Conservation (phyloP, 2,888 invertebrate species). For the Ptychoptera contaminata region DNA sequence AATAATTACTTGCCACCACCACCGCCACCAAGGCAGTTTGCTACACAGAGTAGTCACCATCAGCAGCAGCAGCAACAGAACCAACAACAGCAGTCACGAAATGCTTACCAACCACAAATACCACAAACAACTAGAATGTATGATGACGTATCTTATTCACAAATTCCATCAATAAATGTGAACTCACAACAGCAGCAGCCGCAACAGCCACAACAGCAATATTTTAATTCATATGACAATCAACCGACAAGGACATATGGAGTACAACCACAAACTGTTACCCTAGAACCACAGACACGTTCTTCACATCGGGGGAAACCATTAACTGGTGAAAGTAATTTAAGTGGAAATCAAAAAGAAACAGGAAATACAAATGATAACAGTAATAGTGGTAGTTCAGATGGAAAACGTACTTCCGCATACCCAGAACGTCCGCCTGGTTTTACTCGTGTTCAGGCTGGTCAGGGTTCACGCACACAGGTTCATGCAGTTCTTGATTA, state of each 20-base stretch:
- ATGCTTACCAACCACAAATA: constrained; percentile 6
- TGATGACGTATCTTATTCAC: constrained; percentile 25
- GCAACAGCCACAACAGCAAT: constrained; percentile 14
- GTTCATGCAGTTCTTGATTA: constrained; percentile 31
- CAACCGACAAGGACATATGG: constrained; percentile 13
- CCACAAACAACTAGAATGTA: constrained; percentile 18
- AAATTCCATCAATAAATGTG: constrained; percentile 11
- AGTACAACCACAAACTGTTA: constrained; percentile 10
- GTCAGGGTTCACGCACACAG: constrained; percentile 34
- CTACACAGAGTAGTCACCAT: background rate
- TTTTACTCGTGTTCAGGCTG: constrained; percentile 46
- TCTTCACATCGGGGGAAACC: constrained; percentile 12
- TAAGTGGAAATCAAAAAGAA: background rate
- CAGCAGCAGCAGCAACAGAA: background rate
- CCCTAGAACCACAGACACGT: constrained; percentile 13
- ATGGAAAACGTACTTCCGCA: constrained; percentile 13
- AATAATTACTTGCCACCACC: constrained; percentile 6
- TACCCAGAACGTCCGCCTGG: constrained; percentile 42
- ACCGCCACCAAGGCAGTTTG: constrained; percentile 1
- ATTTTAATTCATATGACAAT: constrained; percentile 20
- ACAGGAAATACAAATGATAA: constrained; percentile 5
- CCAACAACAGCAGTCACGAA: constrained; percentile 6
- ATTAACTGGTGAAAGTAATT: constrained; percentile 3
- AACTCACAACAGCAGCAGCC: constrained; percentile 7
- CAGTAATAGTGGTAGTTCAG: constrained; percentile 4